Evolutionary conservation across 30 jellyfish, hydroid and myxozoan species (phyloP), one percentile per base, ranked within the genome.

Genomic region (Mastigias papua): DNA sequence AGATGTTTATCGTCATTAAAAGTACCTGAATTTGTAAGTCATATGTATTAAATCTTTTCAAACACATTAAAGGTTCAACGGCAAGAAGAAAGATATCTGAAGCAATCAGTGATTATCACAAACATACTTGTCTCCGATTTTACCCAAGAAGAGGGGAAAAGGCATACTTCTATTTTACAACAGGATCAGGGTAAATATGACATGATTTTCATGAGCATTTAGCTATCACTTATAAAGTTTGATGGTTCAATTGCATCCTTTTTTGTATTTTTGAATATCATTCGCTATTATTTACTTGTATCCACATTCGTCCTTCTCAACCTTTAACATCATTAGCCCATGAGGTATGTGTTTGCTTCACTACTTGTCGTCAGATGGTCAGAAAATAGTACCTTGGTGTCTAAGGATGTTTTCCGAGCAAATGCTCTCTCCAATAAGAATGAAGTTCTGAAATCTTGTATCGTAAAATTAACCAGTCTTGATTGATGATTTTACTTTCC

Each of bases 81-180:
- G 90, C 77, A 82, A 66, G 69, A 54, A 27, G 16, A 16, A 25
- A 11, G 80, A 84, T 84, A 29, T 16, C 68, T 1, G 72, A 61
- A 0, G 93, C 93, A 0, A 72, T 84, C 27, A 61, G 64, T 49
- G 93, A 71, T 30, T 84, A 70, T 80, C 93, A 84, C 70, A 70
- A 30, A 64, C 29, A 54, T 48, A 70, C 93, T 19, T 84, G 93
- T 51, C 70, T 84, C 21, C 32, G 93, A 42, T 84, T 84, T 64
- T 10, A 60, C 61, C 74, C 33, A 42, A 31, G 93, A 70, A 34
- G 82, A 16, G 62, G 37, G 19, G 85, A 84, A 57, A 17, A 51
- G 2, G 93, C 93, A 22, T 84, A 84, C 28, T 42, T 84, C 51
- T 54, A 84, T 63, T 84, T 84, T 82, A 73, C 77, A 51, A 54